Evolutionary conservation across 2,797 vertebrate species (phyloP), one percentile per base, ranked within the genome.

Genomic region (Xenentodon cancila): DNA sequence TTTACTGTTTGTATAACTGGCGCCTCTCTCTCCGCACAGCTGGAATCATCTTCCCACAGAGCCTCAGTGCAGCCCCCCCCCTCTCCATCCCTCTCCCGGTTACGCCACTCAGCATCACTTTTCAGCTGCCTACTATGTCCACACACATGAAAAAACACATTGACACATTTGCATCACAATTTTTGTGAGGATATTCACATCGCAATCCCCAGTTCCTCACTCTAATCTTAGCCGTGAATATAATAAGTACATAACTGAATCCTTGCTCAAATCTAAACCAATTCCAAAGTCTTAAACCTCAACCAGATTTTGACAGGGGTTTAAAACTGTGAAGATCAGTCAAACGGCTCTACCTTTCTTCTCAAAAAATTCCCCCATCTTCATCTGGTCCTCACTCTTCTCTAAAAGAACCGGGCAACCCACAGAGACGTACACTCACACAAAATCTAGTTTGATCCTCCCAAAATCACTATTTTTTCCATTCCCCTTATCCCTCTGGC

Each of bases 21-120:
- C 54, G 91, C 44, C 76, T 84, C 74, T 94, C 74, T 94, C 92
- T 92, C 77, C 91, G 88, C 92, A 93, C 86, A 91, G 93, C 88
- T 94, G 87, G 67, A 91, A 93, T 85, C 93, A 92, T 94, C 77
- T 78, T 73, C 72, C 64, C 57, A 40, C 64, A 59, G 52, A 73
- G 75, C 50, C 68, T 62, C 49, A 59, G 59, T 82, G 68, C 49
- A 69, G 17, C 71, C 32, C 18, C 30, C 27, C 63, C 27, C 19
- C 17, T 45, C 50, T 37, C 58, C 18, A 49, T 67, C 59, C 49
- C 59, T 73, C 53, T 73, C 64, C 56, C 56, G 55, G 25, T 67
- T 58, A 22, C 59, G 16, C 68, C 63, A 62, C 64, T 80, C 81
- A 69, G 53, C 52, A 71, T 74, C 72, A 80, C 84, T 72, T 71